A percentile compares a stretch with the other conserved stretches of the same genome.
phyloP scores from a whole-genome alignment of 2,113 vertebrate genomes.

The Cavia porcellus region DNA sequence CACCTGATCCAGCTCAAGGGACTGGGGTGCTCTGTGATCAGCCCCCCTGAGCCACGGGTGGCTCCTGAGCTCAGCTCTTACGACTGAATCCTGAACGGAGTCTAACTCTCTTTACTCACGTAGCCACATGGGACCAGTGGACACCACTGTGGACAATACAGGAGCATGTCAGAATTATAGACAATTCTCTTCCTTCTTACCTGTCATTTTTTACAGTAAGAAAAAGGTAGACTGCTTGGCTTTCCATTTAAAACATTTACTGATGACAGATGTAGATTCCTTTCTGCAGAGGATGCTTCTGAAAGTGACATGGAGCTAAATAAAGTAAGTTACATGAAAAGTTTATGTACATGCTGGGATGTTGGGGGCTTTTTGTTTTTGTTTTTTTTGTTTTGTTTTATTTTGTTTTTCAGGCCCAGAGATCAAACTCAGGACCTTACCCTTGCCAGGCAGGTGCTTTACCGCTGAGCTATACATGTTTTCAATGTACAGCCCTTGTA shows the following conservation, averaged over 20 bases:
- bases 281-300: constrained; percentile 21
- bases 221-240: not conserved
- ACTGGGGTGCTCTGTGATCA: not conserved
- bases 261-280: not conserved
- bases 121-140: not conserved
- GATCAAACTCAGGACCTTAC: too few species aligned
- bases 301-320: constrained; percentile 5
- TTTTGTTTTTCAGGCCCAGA: too few species aligned
- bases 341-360: not conserved
- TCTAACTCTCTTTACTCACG: not conserved
- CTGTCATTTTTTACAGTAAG: constrained; percentile 15
- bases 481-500: too few species aligned
- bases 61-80: not conserved
- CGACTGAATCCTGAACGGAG: not conserved
- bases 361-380: too few species aligned
- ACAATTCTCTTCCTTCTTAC: not conserved
- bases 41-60: not conserved
- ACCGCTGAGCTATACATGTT: too few species aligned
- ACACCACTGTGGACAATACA: not conserved
- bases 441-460: too few species aligned
- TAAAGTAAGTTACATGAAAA: not conserved
- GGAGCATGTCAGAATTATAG: constrained; percentile 11
- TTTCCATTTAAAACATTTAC: constrained; percentile 51
- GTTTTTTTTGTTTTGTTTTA: too few species aligned
- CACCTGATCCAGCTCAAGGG: not conserved